Evolutionary conservation across 2,888 invertebrate species (phyloP).

Genomic region (Morpho deidamia): DNA sequence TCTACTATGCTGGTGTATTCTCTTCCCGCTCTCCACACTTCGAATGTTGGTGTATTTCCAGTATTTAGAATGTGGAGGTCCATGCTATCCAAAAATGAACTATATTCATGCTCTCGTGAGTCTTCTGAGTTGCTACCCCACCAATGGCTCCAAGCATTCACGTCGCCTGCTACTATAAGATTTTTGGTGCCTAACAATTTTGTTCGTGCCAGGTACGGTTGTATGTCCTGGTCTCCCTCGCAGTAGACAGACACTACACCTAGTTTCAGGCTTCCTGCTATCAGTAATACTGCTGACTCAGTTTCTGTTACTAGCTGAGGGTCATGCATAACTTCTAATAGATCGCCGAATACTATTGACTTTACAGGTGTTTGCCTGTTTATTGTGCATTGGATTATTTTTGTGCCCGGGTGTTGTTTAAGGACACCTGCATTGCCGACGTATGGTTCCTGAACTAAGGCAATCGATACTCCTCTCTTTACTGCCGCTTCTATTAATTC

Average conservation of each 20-base stretch:
- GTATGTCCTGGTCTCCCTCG: not conserved
- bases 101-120: slow-evolving; percentile 13
- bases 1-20: slow-evolving; percentile 13
- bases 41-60: slow-evolving; percentile 28
- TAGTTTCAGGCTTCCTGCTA: not conserved
- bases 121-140: slow-evolving; percentile 11
- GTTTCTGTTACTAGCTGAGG: slow-evolving; percentile 28
- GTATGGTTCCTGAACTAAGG: slow-evolving; percentile 30
- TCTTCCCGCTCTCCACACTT: slow-evolving; percentile 20
- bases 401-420: slow-evolving; percentile 19
- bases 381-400: slow-evolving; percentile 25
- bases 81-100: slow-evolving; percentile 12
- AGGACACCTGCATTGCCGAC: slow-evolving; percentile 23
- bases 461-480: not conserved
- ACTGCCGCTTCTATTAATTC: not conserved
- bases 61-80: slow-evolving; percentile 27
- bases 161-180: slow-evolving; percentile 13
- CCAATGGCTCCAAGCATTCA: slow-evolving; percentile 15
- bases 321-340: slow-evolving; percentile 20
- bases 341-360: slow-evolving; percentile 24
- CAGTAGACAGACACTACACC: not conserved
- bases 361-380: slow-evolving; percentile 27
- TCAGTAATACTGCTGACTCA: slow-evolving; percentile 17
- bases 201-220: not conserved
- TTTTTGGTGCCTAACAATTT: not conserved